Conservation (phyloP, 1,140 invertebrate species). For the Meloidogyne hapla region DNA sequence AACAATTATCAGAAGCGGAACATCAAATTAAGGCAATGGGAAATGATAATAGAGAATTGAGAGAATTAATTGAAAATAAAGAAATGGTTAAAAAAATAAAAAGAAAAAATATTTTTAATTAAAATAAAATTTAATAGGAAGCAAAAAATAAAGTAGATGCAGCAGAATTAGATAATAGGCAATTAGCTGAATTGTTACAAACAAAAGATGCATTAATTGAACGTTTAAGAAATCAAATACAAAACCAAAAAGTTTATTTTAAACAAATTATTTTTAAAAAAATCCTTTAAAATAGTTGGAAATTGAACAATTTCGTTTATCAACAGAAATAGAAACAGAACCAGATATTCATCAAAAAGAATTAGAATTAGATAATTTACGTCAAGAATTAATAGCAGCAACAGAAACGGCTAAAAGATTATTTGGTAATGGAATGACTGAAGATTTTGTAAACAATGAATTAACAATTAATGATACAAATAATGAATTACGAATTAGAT, state of each 20-base stretch:
- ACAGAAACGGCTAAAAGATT: conserved; percentile 53
- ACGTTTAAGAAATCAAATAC: conserved; percentile 31
- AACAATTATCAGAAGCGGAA: conserved; percentile 43
- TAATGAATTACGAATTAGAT: conserved; percentile 48
- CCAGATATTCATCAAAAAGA: conserved; percentile 50
- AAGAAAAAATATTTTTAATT: neutral
- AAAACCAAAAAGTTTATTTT: conserved; percentile 21
- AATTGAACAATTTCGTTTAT: conserved; percentile 42
- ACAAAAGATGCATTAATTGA: conserved; percentile 47
- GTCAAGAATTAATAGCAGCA: conserved; percentile 53
- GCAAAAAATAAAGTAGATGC: conserved; percentile 12
- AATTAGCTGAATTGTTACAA: conserved; percentile 39
- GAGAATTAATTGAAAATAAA: conserved; percentile 29
- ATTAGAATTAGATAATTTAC: conserved; percentile 53
- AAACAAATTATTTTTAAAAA: neutral
- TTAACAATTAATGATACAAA: conserved; percentile 38
- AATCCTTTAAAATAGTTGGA: conserved; percentile 29
- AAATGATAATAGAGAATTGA: conserved; percentile 39
- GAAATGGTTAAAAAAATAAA: conserved; percentile 21
- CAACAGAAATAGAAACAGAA: conserved; percentile 18
- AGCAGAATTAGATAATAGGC: conserved; percentile 31
- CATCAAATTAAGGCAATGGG: conserved; percentile 37
- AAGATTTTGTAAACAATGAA: conserved; percentile 6
- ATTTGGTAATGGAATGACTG: conserved; percentile 41
- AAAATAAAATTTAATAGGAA: conserved; percentile 8